Evolutionary conservation across 2,888 invertebrate genomes (phyloP).

Genomic region (Myathropa florea): DNA sequence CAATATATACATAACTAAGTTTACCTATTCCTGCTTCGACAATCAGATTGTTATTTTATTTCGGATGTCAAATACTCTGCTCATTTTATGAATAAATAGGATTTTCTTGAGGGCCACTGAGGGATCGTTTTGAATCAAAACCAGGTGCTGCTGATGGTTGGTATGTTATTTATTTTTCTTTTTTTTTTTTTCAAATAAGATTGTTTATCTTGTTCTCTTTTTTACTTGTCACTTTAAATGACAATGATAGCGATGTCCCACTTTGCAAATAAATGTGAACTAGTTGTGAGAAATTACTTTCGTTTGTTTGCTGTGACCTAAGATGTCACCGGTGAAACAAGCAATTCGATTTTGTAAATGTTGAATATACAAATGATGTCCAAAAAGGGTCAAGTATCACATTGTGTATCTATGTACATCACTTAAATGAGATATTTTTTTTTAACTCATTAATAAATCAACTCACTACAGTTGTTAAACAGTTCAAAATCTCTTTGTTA

Average conservation of each 20-base stretch:
- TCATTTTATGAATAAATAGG: background rate
- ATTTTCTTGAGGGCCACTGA: background rate
- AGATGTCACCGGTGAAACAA: background rate
- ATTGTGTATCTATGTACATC: no score
- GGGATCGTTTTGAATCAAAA: background rate
- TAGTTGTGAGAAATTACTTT: background rate
- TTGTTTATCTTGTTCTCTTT: background rate
- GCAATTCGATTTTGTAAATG: background rate
- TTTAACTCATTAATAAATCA: no score
- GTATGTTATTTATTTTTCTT: background rate
- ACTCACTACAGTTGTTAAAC: no score
- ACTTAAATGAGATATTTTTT: no score
- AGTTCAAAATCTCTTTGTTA: no score
- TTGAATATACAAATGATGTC: background rate
- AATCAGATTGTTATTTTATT: background rate
- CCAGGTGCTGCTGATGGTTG: constrained; percentile 37
- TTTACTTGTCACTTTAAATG: background rate
- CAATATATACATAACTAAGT: background rate
- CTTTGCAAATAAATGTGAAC: background rate
- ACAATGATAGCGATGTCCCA: background rate
- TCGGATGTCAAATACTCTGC: background rate
- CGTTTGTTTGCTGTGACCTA: background rate
- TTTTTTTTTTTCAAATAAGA: background rate
- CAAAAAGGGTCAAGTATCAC: no score
- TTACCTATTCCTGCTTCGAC: background rate